Conservation (phyloP, 2,888 invertebrate species). For the Rhamnusium bicolor region DNA sequence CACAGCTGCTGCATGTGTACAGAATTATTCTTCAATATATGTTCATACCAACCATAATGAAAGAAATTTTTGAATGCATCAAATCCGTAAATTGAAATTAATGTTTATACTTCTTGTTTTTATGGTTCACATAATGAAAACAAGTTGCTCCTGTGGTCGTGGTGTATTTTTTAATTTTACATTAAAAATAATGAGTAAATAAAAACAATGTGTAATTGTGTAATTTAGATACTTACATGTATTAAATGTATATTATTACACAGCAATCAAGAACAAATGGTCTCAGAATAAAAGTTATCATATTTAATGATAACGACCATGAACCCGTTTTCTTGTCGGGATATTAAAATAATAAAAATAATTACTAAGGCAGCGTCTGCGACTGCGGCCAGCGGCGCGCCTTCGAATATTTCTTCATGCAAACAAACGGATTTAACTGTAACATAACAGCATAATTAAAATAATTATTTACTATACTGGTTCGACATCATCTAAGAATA, state of each 20-base stretch:
- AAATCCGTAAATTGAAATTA: slow-evolving; percentile 41
- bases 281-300: slow-evolving; percentile 71
- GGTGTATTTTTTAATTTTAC: slow-evolving; percentile 42
- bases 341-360: slow-evolving; percentile 72
- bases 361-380: slow-evolving; percentile 66
- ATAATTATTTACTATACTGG: slow-evolving; percentile 27
- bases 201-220: slow-evolving; percentile 60
- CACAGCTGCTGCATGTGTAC: neutral
- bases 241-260: slow-evolving; percentile 69
- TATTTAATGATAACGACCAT: slow-evolving; percentile 72
- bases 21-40: slow-evolving; percentile 7
- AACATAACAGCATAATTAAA: slow-evolving; percentile 32
- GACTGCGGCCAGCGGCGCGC: slow-evolving; percentile 56
- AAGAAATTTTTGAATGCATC: slow-evolving; percentile 39
- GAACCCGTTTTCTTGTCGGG: slow-evolving; percentile 70
- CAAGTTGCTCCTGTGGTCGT: slow-evolving; percentile 30
- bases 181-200: slow-evolving; percentile 54
- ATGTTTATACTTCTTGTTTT: slow-evolving; percentile 44
- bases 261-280: slow-evolving; percentile 69
- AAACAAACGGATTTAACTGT: slow-evolving; percentile 12
- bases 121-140: slow-evolving; percentile 38
- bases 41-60: slow-evolving; percentile 17
- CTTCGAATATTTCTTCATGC: slow-evolving; percentile 36
- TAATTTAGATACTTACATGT: slow-evolving; percentile 66
- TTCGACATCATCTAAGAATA: slow-evolving; percentile 13